Evolutionary conservation across 1,140 invertebrate species (phyloP), one percentile per base, ranked within the genome.

Genomic region (Drosophila chauvacae): DNA sequence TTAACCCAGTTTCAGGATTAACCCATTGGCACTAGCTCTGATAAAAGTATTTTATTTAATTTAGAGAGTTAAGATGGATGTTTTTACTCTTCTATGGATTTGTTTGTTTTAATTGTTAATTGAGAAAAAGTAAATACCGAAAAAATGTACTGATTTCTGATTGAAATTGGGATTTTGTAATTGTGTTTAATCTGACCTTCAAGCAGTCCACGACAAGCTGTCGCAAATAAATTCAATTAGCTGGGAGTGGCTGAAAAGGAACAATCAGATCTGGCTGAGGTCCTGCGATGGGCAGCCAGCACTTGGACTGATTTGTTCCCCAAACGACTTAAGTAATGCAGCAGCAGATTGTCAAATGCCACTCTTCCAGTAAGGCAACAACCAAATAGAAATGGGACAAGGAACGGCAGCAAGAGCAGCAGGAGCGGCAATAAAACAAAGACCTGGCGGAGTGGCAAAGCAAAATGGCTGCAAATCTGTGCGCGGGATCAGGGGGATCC

Each of bases 241-340:
- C 73, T 11, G 18, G 3, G 14, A 39, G 39, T 55, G 26, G 26
- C 41, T 58, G 16, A 45, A 58, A 74, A 14, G 35, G 50, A 48
- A 23, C 62, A 70, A 55, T 70, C 44, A n/a, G 45, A 59, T 71
- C 28, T n/a, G 28, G 44, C 16, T 26, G 37, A 50, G 33, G 26
- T 63, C 60, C 63, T 72, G 63, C 70, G 45, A 47, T 44, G 26
- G 37, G 42, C 47, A 42, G 33, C 20, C 41, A 30, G 50, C 55
- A 45, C 44, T 76, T 20, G 47, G 58, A 81, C 80, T 68, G 80
- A 71, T 83, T 83, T 84, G 76, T 68, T 14, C 35, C 64, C 55
- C 68, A 65, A 81, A 77, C 47, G 69, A 87, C 62, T 82, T 86
- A 86, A 87, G 66, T 74, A 63, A 82, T 78, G 60, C 77, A 79